These are phyloP conservation scores for Taenaris catops DNA, from an alignment of 2,888 invertebrate species.

Conservation along the genomic window DNA sequence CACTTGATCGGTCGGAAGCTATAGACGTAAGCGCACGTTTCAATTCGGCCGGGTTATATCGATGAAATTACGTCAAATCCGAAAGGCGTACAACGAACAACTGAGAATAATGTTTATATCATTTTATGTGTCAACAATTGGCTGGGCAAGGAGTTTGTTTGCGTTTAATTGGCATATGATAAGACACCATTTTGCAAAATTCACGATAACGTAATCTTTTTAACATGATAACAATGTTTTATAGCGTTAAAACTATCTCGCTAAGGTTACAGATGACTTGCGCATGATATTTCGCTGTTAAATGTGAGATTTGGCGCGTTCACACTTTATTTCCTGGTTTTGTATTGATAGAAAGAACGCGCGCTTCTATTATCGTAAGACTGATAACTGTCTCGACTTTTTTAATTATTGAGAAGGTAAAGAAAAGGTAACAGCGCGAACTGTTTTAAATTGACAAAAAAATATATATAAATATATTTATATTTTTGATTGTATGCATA, in stretches of 20 bases:
- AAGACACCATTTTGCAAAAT: slow-evolving; percentile 3
- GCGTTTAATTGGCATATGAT: slow-evolving; percentile 1
- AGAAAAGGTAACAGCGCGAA: no score
- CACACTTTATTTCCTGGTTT: no score
- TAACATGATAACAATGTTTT: slow-evolving; percentile 1
- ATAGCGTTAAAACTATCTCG: not conserved
- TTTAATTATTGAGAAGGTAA: no score
- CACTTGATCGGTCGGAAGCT: not conserved
- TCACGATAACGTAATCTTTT: slow-evolving; percentile 6
- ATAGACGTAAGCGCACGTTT: slow-evolving; percentile 8
- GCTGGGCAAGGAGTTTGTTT: not conserved
- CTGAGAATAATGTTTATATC: slow-evolving; percentile 8
- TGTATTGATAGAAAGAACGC: no score
- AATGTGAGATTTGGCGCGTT: no score
- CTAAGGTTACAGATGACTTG: not conserved
- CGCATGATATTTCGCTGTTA: not conserved
- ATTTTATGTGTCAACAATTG: not conserved
- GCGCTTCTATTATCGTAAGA: no score
- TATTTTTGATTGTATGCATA: no score
- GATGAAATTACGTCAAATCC: slow-evolving; percentile 10
- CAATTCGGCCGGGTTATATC: slow-evolving; percentile 26
- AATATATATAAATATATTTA: no score
- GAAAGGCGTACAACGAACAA: slow-evolving; percentile 10
- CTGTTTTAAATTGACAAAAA: no score
- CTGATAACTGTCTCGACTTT: no score